Conservation (phyloP, 2,113 vertebrate species). For the Pygoscelis adeliae region DNA sequence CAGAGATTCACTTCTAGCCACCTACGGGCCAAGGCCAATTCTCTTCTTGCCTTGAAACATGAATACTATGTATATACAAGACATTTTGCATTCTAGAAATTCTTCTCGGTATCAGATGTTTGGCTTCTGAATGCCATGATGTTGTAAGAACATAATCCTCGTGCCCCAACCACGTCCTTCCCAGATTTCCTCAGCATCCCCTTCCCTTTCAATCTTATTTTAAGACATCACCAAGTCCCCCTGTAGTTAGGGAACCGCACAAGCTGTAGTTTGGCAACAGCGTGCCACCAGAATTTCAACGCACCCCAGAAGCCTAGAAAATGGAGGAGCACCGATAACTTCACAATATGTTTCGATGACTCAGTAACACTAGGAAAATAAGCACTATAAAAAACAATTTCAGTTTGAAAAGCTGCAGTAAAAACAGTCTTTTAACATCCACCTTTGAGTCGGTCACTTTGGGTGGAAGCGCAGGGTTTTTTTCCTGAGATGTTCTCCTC, state of each 20-base stretch:
- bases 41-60: neutral
- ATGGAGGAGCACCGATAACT: accelerated
- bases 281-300: accelerated
- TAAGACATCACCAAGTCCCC: neutral
- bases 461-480: accelerated
- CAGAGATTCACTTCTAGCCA: neutral
- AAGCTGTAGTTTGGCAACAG: neutral
- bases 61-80: accelerated
- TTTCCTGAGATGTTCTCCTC: accelerated
- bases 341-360: accelerated
- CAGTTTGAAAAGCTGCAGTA: neutral
- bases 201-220: neutral
- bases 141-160: accelerated
- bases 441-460: no score
- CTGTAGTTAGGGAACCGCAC: neutral
- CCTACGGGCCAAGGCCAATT: neutral
- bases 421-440: neutral
- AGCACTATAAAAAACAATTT: no score
- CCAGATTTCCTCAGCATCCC: accelerated
- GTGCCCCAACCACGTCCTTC: accelerated
- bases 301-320: neutral
- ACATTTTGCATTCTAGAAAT: accelerated
- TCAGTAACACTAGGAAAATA: accelerated
- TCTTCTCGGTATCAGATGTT: neutral
- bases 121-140: neutral